A percentile compares a stretch with the other conserved stretches of the same genome.
Conservation (phyloP, 2,113 vertebrate species). For the Trochalopteron elliotii region DNA sequence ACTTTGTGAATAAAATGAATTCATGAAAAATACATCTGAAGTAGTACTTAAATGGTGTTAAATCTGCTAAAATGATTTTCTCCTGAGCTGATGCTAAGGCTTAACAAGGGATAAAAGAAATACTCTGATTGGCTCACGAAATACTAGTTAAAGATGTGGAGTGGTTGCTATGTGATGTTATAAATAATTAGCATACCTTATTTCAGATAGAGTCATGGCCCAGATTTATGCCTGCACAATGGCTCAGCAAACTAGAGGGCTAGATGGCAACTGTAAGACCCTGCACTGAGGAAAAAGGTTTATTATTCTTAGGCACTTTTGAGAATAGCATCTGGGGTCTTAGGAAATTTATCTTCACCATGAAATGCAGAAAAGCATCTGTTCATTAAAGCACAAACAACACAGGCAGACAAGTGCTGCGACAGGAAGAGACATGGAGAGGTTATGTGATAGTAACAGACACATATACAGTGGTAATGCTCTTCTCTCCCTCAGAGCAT, state of each 20-base stretch:
- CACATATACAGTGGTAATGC: background rate
- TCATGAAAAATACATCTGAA: slow-evolving; percentile 58
- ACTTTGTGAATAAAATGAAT: slow-evolving; percentile 43
- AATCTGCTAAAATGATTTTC: slow-evolving; percentile 66
- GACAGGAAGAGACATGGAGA: background rate
- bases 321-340: slow-evolving; percentile 22
- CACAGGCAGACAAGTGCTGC: background rate
- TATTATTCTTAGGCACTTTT: slow-evolving; percentile 22
- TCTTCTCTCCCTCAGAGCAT: background rate
- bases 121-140: slow-evolving; percentile 57
- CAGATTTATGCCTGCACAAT: slow-evolving; percentile 44
- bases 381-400: slow-evolving; percentile 16
- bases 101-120: slow-evolving; percentile 59
- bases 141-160: slow-evolving; percentile 59
- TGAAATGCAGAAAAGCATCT: background rate
- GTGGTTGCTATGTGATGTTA: slow-evolving; percentile 57
- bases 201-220: slow-evolving; percentile 55
- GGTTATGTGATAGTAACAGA: background rate
- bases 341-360: background rate
- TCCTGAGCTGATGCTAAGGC: slow-evolving; percentile 53
- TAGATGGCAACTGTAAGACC: slow-evolving; percentile 13
- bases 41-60: slow-evolving; percentile 58
- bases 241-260: slow-evolving; percentile 46
- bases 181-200: slow-evolving; percentile 68
- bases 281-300: background rate